These are phyloP conservation scores for Drosophila dunni DNA, from an alignment of 1,140 invertebrate species.

Conservation along the genomic window DNA sequence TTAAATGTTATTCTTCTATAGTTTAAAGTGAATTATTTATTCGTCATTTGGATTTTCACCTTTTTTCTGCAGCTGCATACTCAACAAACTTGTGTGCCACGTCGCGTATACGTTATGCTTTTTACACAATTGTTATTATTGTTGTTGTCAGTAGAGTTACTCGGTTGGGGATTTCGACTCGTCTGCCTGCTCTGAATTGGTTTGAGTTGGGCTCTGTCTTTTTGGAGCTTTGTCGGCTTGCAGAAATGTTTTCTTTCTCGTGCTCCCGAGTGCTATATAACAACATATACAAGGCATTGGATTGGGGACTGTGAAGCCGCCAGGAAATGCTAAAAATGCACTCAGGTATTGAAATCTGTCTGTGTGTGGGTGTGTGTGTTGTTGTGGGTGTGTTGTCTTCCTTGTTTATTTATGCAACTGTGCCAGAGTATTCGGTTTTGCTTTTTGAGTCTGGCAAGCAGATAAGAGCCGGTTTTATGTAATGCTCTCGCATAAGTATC, in stretches of 20 bases:
- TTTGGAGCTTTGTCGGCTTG: slow-evolving; percentile 32
- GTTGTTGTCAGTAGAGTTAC: slow-evolving; percentile 22
- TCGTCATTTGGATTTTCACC: slow-evolving; percentile 15
- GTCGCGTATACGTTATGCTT: slow-evolving; percentile 76
- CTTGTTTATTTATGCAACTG: slow-evolving; percentile 65
- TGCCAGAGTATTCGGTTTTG: slow-evolving; percentile 43
- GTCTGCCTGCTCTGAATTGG: background rate
- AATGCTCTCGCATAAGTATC: slow-evolving; percentile 31
- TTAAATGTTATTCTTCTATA: slow-evolving; percentile 27
- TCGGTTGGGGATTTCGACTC: too few relatives aligned
- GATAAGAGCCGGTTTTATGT: slow-evolving; percentile 60
- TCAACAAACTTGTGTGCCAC: slow-evolving; percentile 42
- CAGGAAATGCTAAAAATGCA: slow-evolving; percentile 77
- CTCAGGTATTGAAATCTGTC: slow-evolving; percentile 73
- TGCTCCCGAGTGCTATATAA: slow-evolving; percentile 51
- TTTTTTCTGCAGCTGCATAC: slow-evolving; percentile 16
- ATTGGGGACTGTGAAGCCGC: slow-evolving; percentile 38
- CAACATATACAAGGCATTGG: slow-evolving; percentile 40
- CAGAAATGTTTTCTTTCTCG: slow-evolving; percentile 40
- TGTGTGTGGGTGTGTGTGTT: slow-evolving; percentile 1
- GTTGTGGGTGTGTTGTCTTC: slow-evolving; percentile 26
- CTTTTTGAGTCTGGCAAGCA: slow-evolving; percentile 32
- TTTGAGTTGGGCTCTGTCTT: background rate
- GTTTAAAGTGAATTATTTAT: slow-evolving; percentile 6
- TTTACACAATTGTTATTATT: slow-evolving; percentile 64